A percentile compares a stretch with the other conserved stretches of the same genome.
Evolutionary conservation across 2,113 vertebrate genomes (phyloP).

Genomic region (Bos indicus): DNA sequence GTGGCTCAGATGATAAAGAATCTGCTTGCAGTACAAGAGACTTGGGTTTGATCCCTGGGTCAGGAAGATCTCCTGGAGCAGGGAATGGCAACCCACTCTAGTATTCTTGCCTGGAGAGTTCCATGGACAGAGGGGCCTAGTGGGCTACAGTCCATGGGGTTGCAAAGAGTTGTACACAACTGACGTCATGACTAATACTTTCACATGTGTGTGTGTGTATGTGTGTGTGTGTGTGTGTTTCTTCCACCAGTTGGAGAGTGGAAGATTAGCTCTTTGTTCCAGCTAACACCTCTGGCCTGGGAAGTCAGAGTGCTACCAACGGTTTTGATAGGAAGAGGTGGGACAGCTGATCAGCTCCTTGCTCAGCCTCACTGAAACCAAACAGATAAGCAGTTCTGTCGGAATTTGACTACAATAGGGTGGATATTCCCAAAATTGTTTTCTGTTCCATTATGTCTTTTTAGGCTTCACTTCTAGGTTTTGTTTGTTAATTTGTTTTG

Average conservation of each 20-base stretch:
- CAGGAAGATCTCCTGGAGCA: neutral
- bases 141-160: neutral
- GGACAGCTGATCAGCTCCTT: neutral
- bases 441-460: neutral
- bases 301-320: too few relatives aligned
- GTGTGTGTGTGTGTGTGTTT: neutral
- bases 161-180: neutral
- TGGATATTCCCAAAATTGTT: neutral
- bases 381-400: neutral
- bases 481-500: neutral
- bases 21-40: neutral
- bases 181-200: neutral
- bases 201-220: neutral
- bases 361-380: neutral
- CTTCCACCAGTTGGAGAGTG: neutral
- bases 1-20: neutral
- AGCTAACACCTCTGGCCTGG: rapidly evolving
- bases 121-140: neutral
- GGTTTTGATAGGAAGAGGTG: neutral
- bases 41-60: neutral
- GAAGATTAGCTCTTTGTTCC: neutral
- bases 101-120: neutral
- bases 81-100: neutral
- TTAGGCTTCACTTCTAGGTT: neutral
- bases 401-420: neutral